Percentiles rank a stretch among this genome's conserved stretches.
phyloP scores from a whole-genome alignment of 2,113 vertebrate genomes.

The Harpagus bidentatus region DNA sequence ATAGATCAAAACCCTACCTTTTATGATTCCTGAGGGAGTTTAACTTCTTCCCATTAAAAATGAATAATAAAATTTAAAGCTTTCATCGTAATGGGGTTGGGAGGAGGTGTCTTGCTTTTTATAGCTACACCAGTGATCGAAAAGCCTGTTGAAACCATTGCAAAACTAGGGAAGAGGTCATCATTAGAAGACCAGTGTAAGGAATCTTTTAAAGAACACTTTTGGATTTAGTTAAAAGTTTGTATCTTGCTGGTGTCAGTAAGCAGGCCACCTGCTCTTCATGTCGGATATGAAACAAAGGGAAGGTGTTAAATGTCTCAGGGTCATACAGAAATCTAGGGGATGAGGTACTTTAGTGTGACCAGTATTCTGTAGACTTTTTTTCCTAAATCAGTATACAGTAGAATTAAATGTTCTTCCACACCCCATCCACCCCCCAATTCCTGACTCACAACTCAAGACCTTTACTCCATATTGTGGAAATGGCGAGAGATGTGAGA shows the following conservation, averaged over 20 bases:
- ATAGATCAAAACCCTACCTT: constrained; percentile 51
- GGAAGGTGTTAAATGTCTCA: not conserved
- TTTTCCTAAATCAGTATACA: not conserved
- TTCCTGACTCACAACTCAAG: not conserved
- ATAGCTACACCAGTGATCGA: constrained; percentile 56
- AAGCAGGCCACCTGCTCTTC: not conserved
- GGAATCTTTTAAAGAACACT: constrained; percentile 52
- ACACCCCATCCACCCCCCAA: accelerated
- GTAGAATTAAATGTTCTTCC: not conserved
- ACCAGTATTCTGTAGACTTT: not conserved
- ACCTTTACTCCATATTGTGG: not conserved
- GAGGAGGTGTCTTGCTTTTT: constrained; percentile 67
- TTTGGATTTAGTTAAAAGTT: constrained; percentile 59
- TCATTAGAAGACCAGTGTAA: constrained; percentile 28
- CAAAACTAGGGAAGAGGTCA: constrained; percentile 64
- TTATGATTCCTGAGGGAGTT: constrained; percentile 61
- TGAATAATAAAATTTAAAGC: constrained; percentile 68
- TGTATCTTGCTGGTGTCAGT: not conserved
- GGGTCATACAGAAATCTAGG: not conserved
- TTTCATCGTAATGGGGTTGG: constrained; percentile 74
- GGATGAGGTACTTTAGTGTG: not conserved
- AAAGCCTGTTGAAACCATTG: constrained; percentile 49
- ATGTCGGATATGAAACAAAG: not conserved
- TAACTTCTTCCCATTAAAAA: constrained; percentile 68
- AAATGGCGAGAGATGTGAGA: not conserved